phyloP scores from a whole-genome alignment of 2,888 invertebrate species.

The Lampropteryx suffumata region DNA sequence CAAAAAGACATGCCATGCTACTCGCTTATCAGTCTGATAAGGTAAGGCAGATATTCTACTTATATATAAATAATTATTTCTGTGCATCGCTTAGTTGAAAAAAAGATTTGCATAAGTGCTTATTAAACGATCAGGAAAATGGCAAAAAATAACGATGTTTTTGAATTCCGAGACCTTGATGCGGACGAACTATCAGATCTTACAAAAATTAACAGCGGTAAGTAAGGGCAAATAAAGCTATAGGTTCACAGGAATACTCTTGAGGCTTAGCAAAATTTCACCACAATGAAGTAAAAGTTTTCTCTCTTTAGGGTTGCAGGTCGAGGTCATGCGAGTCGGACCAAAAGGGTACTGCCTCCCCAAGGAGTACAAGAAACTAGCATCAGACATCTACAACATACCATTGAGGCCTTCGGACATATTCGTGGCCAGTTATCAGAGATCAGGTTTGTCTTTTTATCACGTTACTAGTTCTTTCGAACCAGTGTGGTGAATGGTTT shows the following conservation, averaged over 20 bases:
- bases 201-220: slow-evolving; percentile 1
- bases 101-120: no score
- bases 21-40: no score
- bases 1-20: no score
- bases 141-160: slow-evolving; percentile 36
- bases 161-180: slow-evolving; percentile 2
- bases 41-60: no score
- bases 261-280: no score
- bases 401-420: slow-evolving; percentile 82
- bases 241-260: no score
- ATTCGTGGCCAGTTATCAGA: slow-evolving; percentile 86
- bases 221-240: background rate
- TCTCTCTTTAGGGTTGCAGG: background rate
- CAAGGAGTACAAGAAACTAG: slow-evolving; percentile 38
- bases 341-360: slow-evolving; percentile 74
- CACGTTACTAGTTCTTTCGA: no score
- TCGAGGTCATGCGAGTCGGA: slow-evolving; percentile 86
- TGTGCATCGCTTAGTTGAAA: no score
- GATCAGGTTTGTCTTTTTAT: slow-evolving; percentile 86
- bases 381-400: slow-evolving; percentile 86
- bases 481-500: no score
- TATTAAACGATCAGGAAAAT: background rate
- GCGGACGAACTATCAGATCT: background rate
- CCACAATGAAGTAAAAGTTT: no score
- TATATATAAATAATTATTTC: no score